phyloP scores from a whole-genome alignment of 1,140 invertebrate species.

The Teleogryllus occipitalis region DNA sequence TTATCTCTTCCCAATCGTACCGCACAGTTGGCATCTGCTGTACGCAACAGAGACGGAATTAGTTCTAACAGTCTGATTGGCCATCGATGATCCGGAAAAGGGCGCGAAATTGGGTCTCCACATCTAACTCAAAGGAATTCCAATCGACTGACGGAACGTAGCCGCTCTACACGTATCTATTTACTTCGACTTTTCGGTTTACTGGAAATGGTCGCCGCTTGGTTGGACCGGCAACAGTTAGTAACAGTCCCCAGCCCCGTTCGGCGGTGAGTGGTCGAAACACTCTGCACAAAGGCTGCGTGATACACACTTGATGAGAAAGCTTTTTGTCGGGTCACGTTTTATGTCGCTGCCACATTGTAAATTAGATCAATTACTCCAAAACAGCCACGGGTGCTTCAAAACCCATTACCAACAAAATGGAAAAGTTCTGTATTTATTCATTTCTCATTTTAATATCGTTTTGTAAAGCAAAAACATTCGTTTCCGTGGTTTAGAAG shows the following conservation, averaged over 20 bases:
- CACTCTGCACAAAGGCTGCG: neutral
- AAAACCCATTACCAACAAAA: neutral
- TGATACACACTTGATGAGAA: neutral
- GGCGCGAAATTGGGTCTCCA: no score
- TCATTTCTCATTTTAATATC: neutral
- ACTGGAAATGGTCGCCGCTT: neutral
- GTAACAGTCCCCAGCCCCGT: no score
- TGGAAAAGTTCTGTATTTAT: constrained; percentile 2
- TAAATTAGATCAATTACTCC: neutral
- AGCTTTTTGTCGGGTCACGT: neutral
- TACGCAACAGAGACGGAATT: no score
- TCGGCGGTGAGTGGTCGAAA: neutral
- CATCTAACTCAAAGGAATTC: neutral
- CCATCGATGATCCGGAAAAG: no score
- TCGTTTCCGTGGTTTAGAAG: no score
- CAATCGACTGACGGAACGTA: neutral
- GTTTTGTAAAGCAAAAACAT: neutral
- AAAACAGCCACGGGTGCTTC: neutral
- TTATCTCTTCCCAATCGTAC: no score
- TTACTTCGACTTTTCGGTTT: neutral
- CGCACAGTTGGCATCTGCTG: no score
- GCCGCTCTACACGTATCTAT: neutral
- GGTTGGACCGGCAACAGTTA: neutral
- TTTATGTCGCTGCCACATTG: neutral
- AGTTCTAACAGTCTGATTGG: no score